phyloP scores from a whole-genome alignment of 1,140 invertebrate species.

The Oreohelix idahoensis region DNA sequence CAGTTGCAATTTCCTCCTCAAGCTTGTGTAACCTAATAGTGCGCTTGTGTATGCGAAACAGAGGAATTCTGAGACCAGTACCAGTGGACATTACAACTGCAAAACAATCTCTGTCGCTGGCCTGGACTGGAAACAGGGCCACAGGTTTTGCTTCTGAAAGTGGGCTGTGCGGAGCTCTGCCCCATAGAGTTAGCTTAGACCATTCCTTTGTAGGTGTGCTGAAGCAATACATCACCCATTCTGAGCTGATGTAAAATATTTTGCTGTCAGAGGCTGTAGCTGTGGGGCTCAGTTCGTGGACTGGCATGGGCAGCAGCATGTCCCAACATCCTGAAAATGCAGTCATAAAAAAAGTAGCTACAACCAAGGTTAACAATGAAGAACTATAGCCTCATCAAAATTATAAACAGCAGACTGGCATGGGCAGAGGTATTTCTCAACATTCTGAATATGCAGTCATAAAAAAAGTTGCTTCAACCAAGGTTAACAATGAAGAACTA shows the following conservation, averaged over 20 bases:
- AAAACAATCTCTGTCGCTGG: neutral
- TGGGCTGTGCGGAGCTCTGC: neutral
- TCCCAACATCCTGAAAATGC: slow-evolving; percentile 14
- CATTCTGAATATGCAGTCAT: too few species aligned
- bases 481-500: too few species aligned
- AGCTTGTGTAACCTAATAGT: neutral
- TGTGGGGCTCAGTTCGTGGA: neutral
- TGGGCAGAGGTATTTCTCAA: too few species aligned
- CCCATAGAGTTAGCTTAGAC: neutral
- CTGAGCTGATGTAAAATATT: slow-evolving; percentile 7
- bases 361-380: too few species aligned
- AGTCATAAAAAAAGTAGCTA: neutral
- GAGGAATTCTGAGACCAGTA: neutral
- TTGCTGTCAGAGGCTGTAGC: neutral
- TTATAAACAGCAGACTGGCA: too few species aligned
- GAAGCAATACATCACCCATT: neutral
- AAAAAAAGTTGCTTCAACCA: too few species aligned
- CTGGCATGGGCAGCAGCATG: neutral
- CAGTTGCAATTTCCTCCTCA: neutral
- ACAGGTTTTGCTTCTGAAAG: neutral
- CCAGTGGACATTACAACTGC: neutral
- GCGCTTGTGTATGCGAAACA: neutral
- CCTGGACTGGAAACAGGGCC: neutral
- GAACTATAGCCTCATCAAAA: too few species aligned
- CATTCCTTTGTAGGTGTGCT: neutral